Base-by-base conservation (phyloP, 2,797 vertebrate species). In the Enteromius argenteus region DNA sequence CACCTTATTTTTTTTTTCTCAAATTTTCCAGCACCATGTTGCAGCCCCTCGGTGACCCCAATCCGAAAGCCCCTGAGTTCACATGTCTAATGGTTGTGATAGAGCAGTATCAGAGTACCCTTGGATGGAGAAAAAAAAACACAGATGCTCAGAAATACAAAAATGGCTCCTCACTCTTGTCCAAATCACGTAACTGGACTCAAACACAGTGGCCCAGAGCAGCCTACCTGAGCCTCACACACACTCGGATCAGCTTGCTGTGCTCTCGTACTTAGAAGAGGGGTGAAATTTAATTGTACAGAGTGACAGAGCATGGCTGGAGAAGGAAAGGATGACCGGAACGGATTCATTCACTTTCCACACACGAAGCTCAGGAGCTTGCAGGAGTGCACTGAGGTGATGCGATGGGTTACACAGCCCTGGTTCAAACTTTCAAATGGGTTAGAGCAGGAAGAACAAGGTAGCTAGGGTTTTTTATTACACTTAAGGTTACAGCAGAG, bases 271-370 rank as follows among this genome's bases (percentile, higher is more conserved):
- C 80, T 37, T 51, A 30, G 9, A 66, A 51, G 13, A 32, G 69
- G 80, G 56, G 69, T 73, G 32, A 75, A 39, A 67, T 66, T 83
- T 75, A 2, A 53, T 75, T 53, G 80, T 75, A 64, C 19, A 23
- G 68, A 74, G 69, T 17, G 58, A 75, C 44, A 9, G 69, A 82
- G 71, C 58, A 10, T 75, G 32, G 42, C 80, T 37, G 30, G 21
- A 64, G 42, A 82, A 64, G 42, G 66, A 49, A 53, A 35, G 42
- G 32, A 75, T 21, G 71, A 83, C 58, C n/a, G n/a, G 71, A 66
- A 39, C n/a, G 1, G 81, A 83, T 75, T 83, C 32, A 37, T 83
- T 75, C 44, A 23, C 44, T 66, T 75, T 83, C 32, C 73, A 75
- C 39, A 62, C 68, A 42, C 17, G 14, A 39, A 15, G 56, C 68